Conservation (phyloP, 2,113 vertebrate genomes). For the western clawed frog (Xenopus tropicalis) region DNA sequence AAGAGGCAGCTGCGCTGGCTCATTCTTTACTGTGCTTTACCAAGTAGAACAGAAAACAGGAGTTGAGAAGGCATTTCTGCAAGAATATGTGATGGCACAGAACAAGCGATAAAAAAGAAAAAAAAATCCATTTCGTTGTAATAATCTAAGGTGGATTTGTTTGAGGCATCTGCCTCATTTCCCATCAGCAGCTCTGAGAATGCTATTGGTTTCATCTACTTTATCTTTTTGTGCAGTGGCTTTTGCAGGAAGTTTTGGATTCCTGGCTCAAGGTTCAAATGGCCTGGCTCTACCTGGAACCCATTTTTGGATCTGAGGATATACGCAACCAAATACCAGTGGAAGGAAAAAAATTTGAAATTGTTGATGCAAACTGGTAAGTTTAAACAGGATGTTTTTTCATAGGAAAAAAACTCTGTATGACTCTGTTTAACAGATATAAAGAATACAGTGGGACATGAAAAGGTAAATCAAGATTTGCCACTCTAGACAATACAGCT, state of each 20-base stretch:
- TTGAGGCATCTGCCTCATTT: constrained; percentile 13
- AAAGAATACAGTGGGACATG: too few relatives aligned
- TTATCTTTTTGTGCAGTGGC: constrained; percentile 13
- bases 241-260: constrained; percentile 37
- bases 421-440: too few relatives aligned
- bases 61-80: constrained; percentile 47
- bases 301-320: constrained; percentile 38
- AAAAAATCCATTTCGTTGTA: not conserved
- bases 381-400: not conserved
- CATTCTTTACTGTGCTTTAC: constrained; percentile 49
- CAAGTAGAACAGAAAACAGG: constrained; percentile 52
- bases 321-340: constrained; percentile 36
- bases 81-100: constrained; percentile 10
- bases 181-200: not conserved
- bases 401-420: not conserved
- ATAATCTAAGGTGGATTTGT: constrained; percentile 19
- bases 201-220: not conserved
- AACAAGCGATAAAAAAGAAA: constrained; percentile 7
- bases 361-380: constrained; percentile 44
- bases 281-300: constrained; percentile 40
- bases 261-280: constrained; percentile 44
- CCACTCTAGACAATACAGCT: too few relatives aligned
- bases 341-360: constrained; percentile 43
- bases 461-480: too few relatives aligned
- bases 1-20: constrained; percentile 47